Evolutionary conservation across 2,797 vertebrate species (phyloP), one percentile per base, ranked within the genome.

Genomic region (Miichthys miiuy): DNA sequence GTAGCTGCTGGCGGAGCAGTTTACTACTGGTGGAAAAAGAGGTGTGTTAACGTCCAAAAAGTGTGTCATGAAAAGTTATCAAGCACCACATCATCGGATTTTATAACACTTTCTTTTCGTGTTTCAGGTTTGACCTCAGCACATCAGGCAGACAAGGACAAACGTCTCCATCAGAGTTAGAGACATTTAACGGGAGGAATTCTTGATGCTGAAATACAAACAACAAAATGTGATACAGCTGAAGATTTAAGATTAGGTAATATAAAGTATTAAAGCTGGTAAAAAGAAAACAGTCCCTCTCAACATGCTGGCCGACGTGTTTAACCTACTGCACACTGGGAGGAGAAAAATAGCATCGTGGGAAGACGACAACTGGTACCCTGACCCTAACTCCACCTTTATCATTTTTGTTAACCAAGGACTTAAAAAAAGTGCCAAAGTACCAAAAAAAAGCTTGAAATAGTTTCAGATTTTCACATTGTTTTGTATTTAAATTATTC

Each of bases 281-380:
- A 21, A 60, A 47, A 34, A 47, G 8, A 52, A 48, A 76, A 51
- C 52, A 55, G 14, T 18, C 17, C 42, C 4, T 13, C 46, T 47
- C 58, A 50, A 14, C 6, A 5, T 11, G 13, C 18, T 27, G 18
- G n/a, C 27, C 23, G 9, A 21, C 27, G 6, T 52, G 41, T 5
- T 10, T 64, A 34, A 72, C 34, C 70, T n/a, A 5, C 60, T 13
- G 56, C 6, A 6, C 63, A 13, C 52, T 9, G 27, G 23, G 25
- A 70, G 18, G 27, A 79, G 50, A 68, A 68, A 68, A 77, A 80
- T 11, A 21, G 58, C 71, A 61, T 21, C 21, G 58, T 88, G 87
- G 73, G 87, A 90, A 87, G 30, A 65, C 38, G 42, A 64, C 84
- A 86, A 30, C 63, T 57, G 55, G 20, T 38, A 18, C 14, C 17